phyloP scores from a whole-genome alignment of 2,113 vertebrate genomes.

The Puma concolor region DNA sequence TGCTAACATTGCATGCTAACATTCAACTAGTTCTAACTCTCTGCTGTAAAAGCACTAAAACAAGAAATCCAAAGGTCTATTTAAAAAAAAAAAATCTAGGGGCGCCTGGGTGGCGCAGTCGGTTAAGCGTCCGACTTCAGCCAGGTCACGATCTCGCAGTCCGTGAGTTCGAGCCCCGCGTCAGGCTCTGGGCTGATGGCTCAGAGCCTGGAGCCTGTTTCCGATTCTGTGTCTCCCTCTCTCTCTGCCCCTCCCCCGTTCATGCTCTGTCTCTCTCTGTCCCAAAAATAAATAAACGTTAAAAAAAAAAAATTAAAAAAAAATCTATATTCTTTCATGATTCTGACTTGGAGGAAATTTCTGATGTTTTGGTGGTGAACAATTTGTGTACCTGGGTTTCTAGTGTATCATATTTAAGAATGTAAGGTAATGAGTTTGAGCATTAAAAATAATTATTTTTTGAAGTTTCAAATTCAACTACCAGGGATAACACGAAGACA shows the following conservation, averaged over 20 bases:
- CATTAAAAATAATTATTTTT: constrained; percentile 36
- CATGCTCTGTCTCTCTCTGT: no score
- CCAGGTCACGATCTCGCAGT: no score
- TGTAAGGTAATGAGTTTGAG: neutral
- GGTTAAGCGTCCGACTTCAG: no score
- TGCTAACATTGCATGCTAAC: neutral
- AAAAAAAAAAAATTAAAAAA: no score
- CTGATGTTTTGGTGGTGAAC: constrained; percentile 58
- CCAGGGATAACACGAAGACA: neutral
- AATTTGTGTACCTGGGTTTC: constrained; percentile 32
- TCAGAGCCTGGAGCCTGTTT: no score
- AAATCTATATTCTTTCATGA: constrained; percentile 39
- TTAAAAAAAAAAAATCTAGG: neutral
- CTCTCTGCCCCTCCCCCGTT: no score
- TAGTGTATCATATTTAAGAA: constrained; percentile 62
- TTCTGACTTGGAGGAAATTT: constrained; percentile 63
- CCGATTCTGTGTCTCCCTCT: no score
- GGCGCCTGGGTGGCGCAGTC: no score
- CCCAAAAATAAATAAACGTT: no score
- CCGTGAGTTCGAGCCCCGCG: no score
- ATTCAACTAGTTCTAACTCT: constrained; percentile 7
- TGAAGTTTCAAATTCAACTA: constrained; percentile 37
- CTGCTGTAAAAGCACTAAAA: neutral
- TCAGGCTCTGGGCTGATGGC: no score
- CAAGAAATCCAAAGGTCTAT: constrained; percentile 34